phyloP scores from a whole-genome alignment of 2,888 invertebrate genomes.

The Tinea pellionella region DNA sequence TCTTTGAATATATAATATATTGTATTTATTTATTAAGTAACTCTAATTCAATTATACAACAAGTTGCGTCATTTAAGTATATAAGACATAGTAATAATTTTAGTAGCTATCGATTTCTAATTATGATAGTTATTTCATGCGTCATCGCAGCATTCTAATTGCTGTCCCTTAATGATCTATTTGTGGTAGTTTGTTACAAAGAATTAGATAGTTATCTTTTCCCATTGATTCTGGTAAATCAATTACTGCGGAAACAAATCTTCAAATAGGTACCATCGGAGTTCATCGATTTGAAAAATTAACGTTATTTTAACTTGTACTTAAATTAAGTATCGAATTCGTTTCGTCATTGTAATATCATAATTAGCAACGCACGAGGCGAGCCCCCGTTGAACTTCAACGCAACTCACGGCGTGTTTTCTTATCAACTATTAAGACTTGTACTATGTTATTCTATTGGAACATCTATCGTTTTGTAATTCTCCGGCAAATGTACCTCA shows the following conservation, averaged over 20 bases:
- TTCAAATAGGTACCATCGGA: too few species aligned
- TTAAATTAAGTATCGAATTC: neutral
- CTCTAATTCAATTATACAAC: too few species aligned
- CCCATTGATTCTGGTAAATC: too few species aligned
- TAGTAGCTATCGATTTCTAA: neutral
- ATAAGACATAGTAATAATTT: too few species aligned
- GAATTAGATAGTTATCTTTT: too few species aligned
- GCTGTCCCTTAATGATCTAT: neutral
- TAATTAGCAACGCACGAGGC: conserved; percentile 29
- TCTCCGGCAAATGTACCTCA: neutral
- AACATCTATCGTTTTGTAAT: neutral
- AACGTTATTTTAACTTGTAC: too few species aligned
- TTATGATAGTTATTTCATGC: neutral
- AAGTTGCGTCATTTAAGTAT: too few species aligned
- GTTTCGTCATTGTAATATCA: conserved; percentile 20
- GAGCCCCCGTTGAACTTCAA: conserved; percentile 45
- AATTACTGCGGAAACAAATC: too few species aligned
- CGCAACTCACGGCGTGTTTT: conserved; percentile 25
- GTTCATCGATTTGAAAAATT: too few species aligned
- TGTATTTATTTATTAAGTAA: too few species aligned
- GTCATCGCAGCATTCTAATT: neutral
- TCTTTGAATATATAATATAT: too few species aligned
- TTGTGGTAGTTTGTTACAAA: neutral
- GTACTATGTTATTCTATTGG: conserved; percentile 22
- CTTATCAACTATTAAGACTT: conserved; percentile 36